Conservation (phyloP, 2,797 vertebrate genomes). For the Myotis daubentonii region DNA sequence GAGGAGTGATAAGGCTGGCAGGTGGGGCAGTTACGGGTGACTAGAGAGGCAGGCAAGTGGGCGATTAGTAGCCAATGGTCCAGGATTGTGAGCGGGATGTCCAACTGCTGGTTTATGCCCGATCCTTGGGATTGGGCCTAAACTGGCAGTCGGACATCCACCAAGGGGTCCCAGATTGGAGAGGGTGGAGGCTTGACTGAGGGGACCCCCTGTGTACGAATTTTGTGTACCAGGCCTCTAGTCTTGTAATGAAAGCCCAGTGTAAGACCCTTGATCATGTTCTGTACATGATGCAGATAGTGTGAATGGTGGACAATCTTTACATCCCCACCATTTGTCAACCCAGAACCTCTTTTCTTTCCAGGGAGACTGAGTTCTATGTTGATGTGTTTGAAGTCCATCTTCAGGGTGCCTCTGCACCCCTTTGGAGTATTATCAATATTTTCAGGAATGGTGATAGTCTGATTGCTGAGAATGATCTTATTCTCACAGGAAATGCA, state of each 20-base stretch:
- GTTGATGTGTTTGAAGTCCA: not conserved
- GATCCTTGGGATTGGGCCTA: no score
- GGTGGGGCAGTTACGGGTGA: no score
- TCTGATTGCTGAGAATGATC: not conserved
- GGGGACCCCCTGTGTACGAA: no score
- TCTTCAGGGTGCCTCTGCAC: not conserved
- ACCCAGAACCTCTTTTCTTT: not conserved
- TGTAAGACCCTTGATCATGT: not conserved
- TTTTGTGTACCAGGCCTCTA: no score
- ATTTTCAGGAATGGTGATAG: not conserved
- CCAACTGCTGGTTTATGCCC: no score
- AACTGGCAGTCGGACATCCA: no score
- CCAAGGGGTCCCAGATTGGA: no score
- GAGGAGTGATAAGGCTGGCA: no score
- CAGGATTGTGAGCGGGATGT: no score
- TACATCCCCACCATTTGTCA: not conserved
- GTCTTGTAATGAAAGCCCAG: not conserved
- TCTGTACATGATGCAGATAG: not conserved
- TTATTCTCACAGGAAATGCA: not conserved
- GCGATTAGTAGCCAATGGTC: no score
- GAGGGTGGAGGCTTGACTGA: no score
- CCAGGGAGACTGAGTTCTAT: not conserved
- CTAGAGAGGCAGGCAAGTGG: no score
- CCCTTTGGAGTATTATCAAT: not conserved
- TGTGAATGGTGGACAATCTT: not conserved